Evolutionary conservation across 1,140 invertebrate species (phyloP).

Genomic region (Cyphomyrmex costatus): DNA sequence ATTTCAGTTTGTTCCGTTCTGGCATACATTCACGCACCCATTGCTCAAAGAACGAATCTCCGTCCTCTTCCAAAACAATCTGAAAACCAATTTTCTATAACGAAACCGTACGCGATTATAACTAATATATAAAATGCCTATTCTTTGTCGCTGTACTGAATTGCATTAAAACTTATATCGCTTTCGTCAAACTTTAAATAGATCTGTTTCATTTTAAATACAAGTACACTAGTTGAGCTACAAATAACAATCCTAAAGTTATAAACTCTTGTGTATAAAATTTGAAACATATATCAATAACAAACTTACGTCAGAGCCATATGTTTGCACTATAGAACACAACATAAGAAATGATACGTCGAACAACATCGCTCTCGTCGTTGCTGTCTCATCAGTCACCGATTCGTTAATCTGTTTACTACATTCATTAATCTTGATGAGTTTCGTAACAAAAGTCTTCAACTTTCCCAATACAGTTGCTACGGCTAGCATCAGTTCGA

Average conservation of each 20-base stretch:
- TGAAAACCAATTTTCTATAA: conserved; percentile 71
- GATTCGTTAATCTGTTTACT: conserved; percentile 89
- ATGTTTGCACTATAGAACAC: conserved; percentile 96
- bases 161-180: no score
- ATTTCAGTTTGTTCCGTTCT: conserved; percentile 94
- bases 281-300: background rate
- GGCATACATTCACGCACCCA: conserved; percentile 97
- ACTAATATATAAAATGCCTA: no score
- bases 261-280: background rate
- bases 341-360: conserved; percentile 98
- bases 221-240: no score
- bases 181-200: no score
- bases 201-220: no score
- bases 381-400: conserved; percentile 82
- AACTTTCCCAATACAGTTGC: conserved; percentile 96
- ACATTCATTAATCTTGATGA: conserved; percentile 97
- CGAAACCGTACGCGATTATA: background rate
- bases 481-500: conserved; percentile 95
- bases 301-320: conserved; percentile 92
- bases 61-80: conserved; percentile 88
- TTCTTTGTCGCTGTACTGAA: no score
- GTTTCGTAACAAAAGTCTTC: conserved; percentile 94
- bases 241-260: no score
- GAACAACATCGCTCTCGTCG: conserved; percentile 93
- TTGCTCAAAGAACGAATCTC: conserved; percentile 96